Evolutionary conservation across 2,113 vertebrate genomes (phyloP), one percentile per base, ranked within the genome.

Genomic region (Tychaedon coryphoeus): DNA sequence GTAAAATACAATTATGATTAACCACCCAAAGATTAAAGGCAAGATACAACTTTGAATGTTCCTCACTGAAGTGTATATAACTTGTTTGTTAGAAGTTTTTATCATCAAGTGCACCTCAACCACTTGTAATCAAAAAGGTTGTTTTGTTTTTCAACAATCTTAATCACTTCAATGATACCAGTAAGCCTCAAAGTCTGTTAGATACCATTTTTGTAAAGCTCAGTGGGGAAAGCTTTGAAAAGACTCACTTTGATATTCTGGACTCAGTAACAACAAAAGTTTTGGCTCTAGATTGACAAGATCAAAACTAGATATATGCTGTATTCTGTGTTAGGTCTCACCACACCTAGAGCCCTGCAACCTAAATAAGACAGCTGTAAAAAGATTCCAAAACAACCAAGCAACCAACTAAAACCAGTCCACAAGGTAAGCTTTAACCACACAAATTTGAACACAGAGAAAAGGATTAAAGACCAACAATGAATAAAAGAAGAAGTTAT

Each of bases 351-450:
- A 26, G 42, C 8, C 11, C 33, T 45, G 1, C 8, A 77, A 60
- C 16, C 7, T 74, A 12, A 12, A 5, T 3, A 48, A 29, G 5
- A 20, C 2, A 43, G 4, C 10, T 62, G 1, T 5, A n/a, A 56
- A 75, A 73, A 69, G 66, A 34, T 2, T 6, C 15, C 36, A 20
- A 26, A 86, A 42, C 19, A 50, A 14, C 8, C 2, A 57, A 25
- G 10, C 10, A 86, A 34, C 12, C 19, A 48, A n/a, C 8, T 29
- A 57, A 74, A 74, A 19, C 1, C n/a, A 42, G 5, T 9, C 24
- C 9, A 29, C 2, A 1, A 65, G 4, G 1, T 19, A 53, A 61
- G 2, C 1, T 69, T 60, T 57, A 61, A 53, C 31, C 38, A 54
- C 14, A 38, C 15, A 61, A 45, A 3, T n/a, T 26, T 8, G 10